These are phyloP conservation scores for Aulostomus chinensis DNA, from an alignment of 2,797 vertebrate genomes.

Conservation along the genomic window DNA sequence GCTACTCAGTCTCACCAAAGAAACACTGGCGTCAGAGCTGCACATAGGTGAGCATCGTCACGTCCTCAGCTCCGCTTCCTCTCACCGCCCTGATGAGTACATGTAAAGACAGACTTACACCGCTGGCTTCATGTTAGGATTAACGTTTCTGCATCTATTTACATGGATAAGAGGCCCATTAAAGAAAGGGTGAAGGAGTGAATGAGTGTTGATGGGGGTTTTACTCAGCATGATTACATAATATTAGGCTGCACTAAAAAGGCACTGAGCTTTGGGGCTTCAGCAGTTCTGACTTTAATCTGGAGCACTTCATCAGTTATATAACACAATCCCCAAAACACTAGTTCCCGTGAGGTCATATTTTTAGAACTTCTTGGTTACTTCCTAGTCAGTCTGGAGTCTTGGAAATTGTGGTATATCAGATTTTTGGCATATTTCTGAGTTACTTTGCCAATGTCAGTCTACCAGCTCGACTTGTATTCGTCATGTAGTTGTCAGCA, in stretches of 20 bases:
- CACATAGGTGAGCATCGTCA: constrained; percentile 88
- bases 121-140: too few species aligned
- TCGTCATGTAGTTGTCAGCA: constrained; percentile 53
- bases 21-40: constrained; percentile 88
- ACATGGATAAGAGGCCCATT: constrained; percentile 37
- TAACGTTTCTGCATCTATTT: constrained; percentile 29
- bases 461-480: constrained; percentile 38
- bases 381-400: constrained; percentile 16
- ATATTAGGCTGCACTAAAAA: constrained; percentile 38
- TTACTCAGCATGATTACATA: constrained; percentile 50
- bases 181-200: constrained; percentile 34
- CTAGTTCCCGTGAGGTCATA: constrained; percentile 42
- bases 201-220: constrained; percentile 26
- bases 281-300: constrained; percentile 57
- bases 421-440: constrained; percentile 1
- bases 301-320: constrained; percentile 54
- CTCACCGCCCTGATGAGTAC: too few species aligned
- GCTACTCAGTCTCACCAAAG: constrained; percentile 88
- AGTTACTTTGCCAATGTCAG: constrained; percentile 36
- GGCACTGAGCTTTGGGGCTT: constrained; percentile 45
- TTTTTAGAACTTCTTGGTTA: constrained; percentile 20
- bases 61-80: too few species aligned
- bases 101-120: too few species aligned
- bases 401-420: background rate
- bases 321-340: constrained; percentile 59